phyloP scores from a whole-genome alignment of 2,797 vertebrate species.

The Holocentrus rufus region DNA sequence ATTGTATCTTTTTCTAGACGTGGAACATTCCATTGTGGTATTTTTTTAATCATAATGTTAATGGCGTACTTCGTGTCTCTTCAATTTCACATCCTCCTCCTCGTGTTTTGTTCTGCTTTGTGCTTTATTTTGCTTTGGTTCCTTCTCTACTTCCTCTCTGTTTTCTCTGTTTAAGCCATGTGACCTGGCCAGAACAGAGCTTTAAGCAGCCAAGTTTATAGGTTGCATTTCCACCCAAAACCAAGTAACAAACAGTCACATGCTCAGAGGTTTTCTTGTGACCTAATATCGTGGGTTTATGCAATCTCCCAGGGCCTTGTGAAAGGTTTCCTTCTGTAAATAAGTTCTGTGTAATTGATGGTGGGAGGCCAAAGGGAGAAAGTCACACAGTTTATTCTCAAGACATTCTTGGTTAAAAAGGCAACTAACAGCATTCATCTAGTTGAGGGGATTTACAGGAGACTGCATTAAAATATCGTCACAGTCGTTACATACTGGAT shows the following conservation, averaged over 20 bases:
- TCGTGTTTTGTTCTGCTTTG: conserved; percentile 53
- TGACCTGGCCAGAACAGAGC: conserved; percentile 39
- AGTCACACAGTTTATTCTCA: conserved; percentile 53
- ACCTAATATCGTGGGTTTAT: conserved; percentile 66
- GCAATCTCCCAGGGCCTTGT: conserved; percentile 67
- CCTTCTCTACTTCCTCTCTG: conserved; percentile 21
- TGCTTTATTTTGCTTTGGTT: conserved; percentile 36
- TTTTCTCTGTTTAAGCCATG: conserved; percentile 36
- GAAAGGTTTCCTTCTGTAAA: conserved; percentile 78
- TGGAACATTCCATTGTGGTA: too few relatives aligned
- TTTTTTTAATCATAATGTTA: not conserved
- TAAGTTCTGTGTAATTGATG: conserved; percentile 49
- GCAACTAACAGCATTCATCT: conserved; percentile 35
- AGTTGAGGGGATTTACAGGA: conserved; percentile 46
- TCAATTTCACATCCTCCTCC: conserved; percentile 64
- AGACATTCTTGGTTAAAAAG: conserved; percentile 54
- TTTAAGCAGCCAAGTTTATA: conserved; percentile 37
- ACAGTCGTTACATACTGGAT: not conserved
- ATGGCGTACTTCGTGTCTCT: conserved; percentile 2
- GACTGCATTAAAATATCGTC: conserved; percentile 28
- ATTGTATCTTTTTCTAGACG: too few relatives aligned
- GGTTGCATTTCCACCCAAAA: conserved; percentile 42
- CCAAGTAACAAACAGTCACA: conserved; percentile 76
- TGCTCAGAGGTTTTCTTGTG: conserved; percentile 67
- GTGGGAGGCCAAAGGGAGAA: conserved; percentile 44